phyloP scores from a whole-genome alignment of 2,797 vertebrate genomes.

The Rhinatrema bivittatum region DNA sequence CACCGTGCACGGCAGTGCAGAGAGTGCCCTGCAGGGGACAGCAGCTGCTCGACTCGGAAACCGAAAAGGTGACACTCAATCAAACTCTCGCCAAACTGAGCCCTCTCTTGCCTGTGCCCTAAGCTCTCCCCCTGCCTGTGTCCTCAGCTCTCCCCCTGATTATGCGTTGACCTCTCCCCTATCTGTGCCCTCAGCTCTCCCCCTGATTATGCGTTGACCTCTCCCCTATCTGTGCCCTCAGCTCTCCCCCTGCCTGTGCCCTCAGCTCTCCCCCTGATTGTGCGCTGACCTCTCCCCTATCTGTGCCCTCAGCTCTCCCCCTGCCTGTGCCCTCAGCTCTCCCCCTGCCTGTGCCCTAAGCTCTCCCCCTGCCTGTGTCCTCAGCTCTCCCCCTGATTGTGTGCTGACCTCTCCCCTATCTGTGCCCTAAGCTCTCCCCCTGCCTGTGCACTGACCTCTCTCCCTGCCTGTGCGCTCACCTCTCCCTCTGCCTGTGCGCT shows the following conservation, averaged over 20 bases:
- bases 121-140: background rate
- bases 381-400: background rate
- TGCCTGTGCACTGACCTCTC: too few species aligned
- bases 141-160: slow-evolving; percentile 1
- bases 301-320: too few species aligned
- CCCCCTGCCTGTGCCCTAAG: background rate
- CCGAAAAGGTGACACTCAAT: too few species aligned
- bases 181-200: background rate
- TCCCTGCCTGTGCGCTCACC: too few species aligned
- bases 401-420: too few species aligned
- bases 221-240: background rate
- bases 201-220: background rate
- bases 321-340: too few species aligned
- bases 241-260: background rate
- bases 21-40: background rate
- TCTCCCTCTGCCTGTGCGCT: background rate
- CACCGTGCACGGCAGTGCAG: too few species aligned
- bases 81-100: too few species aligned
- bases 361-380: too few species aligned
- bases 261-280: background rate
- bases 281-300: too few species aligned
- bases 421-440: too few species aligned
- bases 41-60: too few species aligned
- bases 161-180: background rate
- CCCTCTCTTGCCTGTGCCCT: slow-evolving; percentile 1